Conservation (phyloP, 2,797 vertebrate species). For the Siniperca scherzeri region DNA sequence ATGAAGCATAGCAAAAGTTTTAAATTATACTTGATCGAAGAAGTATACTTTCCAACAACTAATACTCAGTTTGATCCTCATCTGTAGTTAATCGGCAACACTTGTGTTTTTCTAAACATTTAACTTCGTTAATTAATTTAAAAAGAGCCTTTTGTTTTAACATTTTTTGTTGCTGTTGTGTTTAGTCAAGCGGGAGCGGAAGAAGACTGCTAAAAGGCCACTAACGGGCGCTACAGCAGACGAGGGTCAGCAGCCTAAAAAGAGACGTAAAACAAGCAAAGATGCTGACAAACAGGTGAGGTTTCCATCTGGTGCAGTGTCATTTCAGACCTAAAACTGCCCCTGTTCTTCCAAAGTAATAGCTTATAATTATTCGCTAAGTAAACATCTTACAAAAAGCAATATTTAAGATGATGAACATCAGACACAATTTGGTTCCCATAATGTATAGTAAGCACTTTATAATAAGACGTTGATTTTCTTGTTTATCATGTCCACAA, state of each 20-base stretch:
- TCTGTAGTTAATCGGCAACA: not conserved
- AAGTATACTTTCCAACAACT: not conserved
- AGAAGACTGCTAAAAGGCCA: slow-evolving; percentile 76
- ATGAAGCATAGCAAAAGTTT: not conserved
- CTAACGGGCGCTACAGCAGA: slow-evolving; percentile 81
- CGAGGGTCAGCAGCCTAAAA: slow-evolving; percentile 71
- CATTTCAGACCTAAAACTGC: not conserved
- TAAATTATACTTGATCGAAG: not conserved
- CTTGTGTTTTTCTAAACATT: too few relatives aligned
- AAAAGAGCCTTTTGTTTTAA: not conserved
- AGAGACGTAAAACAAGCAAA: slow-evolving; percentile 71
- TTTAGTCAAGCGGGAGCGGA: slow-evolving; percentile 61
- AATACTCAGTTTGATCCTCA: not conserved
- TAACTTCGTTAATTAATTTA: not conserved
- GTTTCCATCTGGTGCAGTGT: not conserved
- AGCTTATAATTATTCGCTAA: fast-evolving
- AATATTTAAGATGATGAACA: not conserved
- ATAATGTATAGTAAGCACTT: not conserved
- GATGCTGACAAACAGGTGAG: slow-evolving; percentile 67
- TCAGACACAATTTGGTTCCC: not conserved
- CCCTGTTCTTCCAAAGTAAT: not conserved
- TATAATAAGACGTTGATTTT: not conserved
- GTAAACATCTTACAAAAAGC: not conserved
- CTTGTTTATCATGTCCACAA: not conserved
- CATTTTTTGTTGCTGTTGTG: too few relatives aligned